phyloP scores from a whole-genome alignment of 2,113 vertebrate genomes.

The Azemiops feae region DNA sequence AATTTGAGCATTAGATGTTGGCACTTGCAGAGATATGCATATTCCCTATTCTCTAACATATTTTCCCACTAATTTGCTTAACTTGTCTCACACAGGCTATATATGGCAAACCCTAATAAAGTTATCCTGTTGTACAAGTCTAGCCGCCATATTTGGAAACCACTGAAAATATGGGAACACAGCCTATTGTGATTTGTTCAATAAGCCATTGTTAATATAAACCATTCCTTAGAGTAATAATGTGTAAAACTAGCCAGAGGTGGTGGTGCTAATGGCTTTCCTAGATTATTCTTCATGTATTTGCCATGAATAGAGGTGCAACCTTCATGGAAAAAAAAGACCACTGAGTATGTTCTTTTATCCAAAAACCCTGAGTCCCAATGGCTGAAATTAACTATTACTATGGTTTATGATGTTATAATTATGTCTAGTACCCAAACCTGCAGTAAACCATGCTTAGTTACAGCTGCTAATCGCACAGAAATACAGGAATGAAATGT shows the following conservation, averaged over 20 bases:
- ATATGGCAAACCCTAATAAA: neutral
- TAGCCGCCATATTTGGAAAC: neutral
- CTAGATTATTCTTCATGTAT: neutral
- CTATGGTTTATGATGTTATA: neutral
- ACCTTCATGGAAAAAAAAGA: neutral
- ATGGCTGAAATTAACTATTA: neutral
- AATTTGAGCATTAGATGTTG: neutral
- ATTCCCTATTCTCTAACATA: neutral
- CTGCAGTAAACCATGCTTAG: neutral
- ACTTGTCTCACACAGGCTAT: neutral
- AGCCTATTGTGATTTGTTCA: neutral
- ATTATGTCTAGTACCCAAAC: neutral
- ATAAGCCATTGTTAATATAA: neutral
- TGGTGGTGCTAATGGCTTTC: neutral
- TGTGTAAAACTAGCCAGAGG: neutral
- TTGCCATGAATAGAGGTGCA: neutral
- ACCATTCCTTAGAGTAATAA: neutral
- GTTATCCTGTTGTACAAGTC: neutral
- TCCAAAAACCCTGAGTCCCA: neutral
- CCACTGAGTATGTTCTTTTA: neutral
- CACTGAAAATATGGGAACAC: neutral
- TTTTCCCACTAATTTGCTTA: neutral
- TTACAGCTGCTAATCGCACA: neutral
- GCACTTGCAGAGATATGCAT: neutral
- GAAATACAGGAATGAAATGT: neutral